Base-by-base conservation (phyloP, 1,140 invertebrate genomes). In the Mactra quadrangularis region DNA sequence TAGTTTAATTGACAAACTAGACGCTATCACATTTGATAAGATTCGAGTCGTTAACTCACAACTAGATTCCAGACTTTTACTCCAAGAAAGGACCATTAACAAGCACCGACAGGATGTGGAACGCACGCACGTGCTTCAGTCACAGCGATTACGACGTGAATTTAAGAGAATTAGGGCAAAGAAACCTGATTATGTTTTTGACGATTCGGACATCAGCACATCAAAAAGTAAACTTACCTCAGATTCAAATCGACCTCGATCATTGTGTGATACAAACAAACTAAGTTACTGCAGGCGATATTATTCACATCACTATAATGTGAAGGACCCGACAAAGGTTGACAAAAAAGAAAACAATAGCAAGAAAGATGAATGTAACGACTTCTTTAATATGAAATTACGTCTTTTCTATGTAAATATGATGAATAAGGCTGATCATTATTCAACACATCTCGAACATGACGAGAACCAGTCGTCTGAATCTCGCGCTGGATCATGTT, bases 311-410 rank as follows among this genome's bases (percentile, higher is more conserved):
- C 79, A 82, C 45, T 82, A 53, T 29, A 64, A 82, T 45, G 35
- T 74, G 13, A 72, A 64, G 19, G 70, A 74, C 25, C n/a, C 35
- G 4, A 29, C 50, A n/a, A 81, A 33, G 47, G 70, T 52, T 7
- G 60, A 74, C 9, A 50, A 60, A 55, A 52, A 60, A 15, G 25
- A 52, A 0, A 27, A 31, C 3, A 27, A 75, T 7, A 25, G 25
- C 0, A 74, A 62, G 25, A 82, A 75, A 27, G 19, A n/a, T 6
- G 13, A 15, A 0, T 1, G 50, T 29, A 64, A 64, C 25, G 79
- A 82, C 59, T 82, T 82, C 47, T 82, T 82, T 47, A 82, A 82
- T 55, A n/a, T 75, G 41, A 82, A 75, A 62, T 15, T 82, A 25
- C 38, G 79, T 2, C 25, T 74, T 6, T 82, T 64, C 52, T 82